Conservation (phyloP, 2,797 vertebrate genomes). For the Huso huso region DNA sequence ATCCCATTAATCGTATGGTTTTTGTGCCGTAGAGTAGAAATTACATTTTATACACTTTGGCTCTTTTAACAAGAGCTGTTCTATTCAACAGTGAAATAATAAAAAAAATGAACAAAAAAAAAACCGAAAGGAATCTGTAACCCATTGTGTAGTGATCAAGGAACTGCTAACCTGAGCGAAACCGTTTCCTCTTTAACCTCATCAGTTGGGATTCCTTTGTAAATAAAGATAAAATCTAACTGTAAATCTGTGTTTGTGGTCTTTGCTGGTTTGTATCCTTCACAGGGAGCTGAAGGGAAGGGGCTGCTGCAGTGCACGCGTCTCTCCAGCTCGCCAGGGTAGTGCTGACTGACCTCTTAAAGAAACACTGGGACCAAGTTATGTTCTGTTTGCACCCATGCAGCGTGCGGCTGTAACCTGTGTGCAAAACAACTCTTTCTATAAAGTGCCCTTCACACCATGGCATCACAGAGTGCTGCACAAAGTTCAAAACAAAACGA, state of each 20-base stretch:
- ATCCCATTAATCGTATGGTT: conserved; percentile 36
- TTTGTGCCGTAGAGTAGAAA: conserved; percentile 34
- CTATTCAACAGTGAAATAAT: background rate
- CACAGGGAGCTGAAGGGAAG: background rate
- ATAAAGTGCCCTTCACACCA: no score
- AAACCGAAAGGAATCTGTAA: conserved; percentile 66
- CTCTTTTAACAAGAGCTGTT: conserved; percentile 13
- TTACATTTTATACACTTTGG: conserved; percentile 28
- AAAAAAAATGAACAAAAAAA: conserved; percentile 9
- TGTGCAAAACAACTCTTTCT: no score
- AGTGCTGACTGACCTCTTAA: no score
- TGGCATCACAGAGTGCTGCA: no score
- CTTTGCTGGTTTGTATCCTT: conserved; percentile 5
- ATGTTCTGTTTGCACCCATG: no score
- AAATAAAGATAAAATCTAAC: conserved; percentile 78
- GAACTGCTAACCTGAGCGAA: conserved; percentile 54
- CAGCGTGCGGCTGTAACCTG: no score
- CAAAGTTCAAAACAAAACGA: no score
- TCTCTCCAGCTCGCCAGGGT: no score
- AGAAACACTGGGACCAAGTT: no score
- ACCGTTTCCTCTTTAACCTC: conserved; percentile 50
- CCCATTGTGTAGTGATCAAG: conserved; percentile 67
- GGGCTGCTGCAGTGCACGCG: no score
- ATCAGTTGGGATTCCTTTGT: conserved; percentile 64
- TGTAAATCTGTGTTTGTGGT: conserved; percentile 37